These are phyloP conservation scores for Azorinus chamasolen DNA, from an alignment of 2,888 invertebrate species.

Conservation along the genomic window DNA sequence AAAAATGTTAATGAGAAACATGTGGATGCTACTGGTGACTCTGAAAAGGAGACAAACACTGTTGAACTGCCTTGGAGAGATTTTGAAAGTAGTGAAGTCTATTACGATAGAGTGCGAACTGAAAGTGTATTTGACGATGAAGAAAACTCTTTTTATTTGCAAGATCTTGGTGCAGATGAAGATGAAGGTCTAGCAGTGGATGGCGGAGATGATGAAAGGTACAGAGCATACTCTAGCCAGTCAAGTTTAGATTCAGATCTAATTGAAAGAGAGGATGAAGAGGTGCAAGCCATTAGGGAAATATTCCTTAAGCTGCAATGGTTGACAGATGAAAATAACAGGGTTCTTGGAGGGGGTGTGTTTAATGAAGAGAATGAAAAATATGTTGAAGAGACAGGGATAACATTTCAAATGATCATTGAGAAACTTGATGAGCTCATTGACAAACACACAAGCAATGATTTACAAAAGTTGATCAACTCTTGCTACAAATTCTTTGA, in stretches of 20 bases:
- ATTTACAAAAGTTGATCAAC: slow-evolving; percentile 14
- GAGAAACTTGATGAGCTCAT: slow-evolving; percentile 34
- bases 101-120: slow-evolving; percentile 44
- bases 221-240: no score
- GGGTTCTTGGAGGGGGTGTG: not conserved
- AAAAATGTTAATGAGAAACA: no score
- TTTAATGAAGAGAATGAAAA: no score
- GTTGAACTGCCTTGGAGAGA: slow-evolving; percentile 4
- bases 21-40: not conserved
- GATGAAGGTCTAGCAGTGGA: not conserved
- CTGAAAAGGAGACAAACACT: not conserved
- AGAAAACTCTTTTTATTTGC: slow-evolving; percentile 11
- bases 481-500: slow-evolving; percentile 32
- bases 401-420: slow-evolving; percentile 34
- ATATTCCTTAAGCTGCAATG: not conserved
- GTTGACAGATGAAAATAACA: not conserved
- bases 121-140: slow-evolving; percentile 11
- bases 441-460: slow-evolving; percentile 8
- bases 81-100: slow-evolving; percentile 42
- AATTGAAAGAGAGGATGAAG: slow-evolving; percentile 12
- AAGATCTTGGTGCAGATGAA: not conserved
- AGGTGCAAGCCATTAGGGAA: not conserved
- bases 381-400: not conserved
- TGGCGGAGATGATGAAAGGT: slow-evolving; percentile 14
- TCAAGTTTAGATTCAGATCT: no score